Conservation (phyloP, 2,113 vertebrate genomes). For the Psettodes erumei region DNA sequence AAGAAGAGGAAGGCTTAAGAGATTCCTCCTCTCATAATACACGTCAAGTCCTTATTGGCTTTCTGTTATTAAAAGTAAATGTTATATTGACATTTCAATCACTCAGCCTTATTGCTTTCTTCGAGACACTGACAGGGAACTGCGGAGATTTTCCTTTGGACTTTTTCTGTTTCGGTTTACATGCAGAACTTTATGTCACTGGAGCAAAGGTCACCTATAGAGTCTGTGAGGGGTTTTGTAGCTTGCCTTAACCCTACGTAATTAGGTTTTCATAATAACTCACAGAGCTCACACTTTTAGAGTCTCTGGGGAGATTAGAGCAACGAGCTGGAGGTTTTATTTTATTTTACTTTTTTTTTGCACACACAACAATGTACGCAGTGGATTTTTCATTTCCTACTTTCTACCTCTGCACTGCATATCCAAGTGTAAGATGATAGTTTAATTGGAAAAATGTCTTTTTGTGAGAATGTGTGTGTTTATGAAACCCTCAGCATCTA, state of each 20-base stretch:
- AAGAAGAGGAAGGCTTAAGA: conserved; percentile 15
- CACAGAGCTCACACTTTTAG: background rate
- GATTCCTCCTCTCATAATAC: conserved; percentile 51
- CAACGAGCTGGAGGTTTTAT: background rate
- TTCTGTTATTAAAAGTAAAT: conserved; percentile 72
- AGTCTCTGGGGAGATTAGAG: conserved; percentile 14
- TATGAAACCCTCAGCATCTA: conserved; percentile 27
- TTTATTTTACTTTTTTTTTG: too few relatives aligned
- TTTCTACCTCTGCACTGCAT: background rate
- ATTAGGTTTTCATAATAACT: background rate
- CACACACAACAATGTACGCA: background rate
- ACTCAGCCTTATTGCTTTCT: conserved; percentile 62
- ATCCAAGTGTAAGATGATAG: conserved; percentile 26
- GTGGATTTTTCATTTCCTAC: conserved; percentile 22
- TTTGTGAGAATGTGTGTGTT: conserved; percentile 35
- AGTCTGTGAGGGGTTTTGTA: background rate
- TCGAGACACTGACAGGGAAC: conserved; percentile 6
- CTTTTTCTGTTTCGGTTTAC: background rate
- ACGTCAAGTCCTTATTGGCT: conserved; percentile 58
- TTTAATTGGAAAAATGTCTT: conserved; percentile 51
- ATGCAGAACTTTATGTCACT: background rate
- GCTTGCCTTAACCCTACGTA: background rate
- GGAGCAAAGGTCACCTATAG: conserved; percentile 25
- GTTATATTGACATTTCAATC: conserved; percentile 69
- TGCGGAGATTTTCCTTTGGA: background rate